A percentile compares a stretch with the other conserved stretches of the same genome.
phyloP scores from a whole-genome alignment of 2,888 invertebrate species.

The Erebia ligea region DNA sequence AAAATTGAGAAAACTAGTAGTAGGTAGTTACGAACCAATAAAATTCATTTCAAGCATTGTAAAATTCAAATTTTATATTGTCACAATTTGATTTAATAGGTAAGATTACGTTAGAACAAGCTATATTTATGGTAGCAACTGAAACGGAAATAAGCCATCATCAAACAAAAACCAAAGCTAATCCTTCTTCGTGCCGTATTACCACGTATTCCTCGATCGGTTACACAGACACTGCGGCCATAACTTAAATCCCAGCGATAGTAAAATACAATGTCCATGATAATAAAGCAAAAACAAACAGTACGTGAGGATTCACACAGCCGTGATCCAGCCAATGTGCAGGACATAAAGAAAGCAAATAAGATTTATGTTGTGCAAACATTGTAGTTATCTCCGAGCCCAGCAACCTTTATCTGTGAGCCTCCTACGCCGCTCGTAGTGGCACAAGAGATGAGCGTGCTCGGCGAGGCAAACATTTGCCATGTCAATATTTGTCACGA shows the following conservation, averaged over 20 bases:
- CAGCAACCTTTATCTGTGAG: constrained; percentile 58
- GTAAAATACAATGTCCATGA: constrained; percentile 39
- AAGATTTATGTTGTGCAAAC: constrained; percentile 76
- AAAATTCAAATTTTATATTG: neutral
- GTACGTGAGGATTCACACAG: constrained; percentile 67
- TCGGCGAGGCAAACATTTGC: constrained; percentile 72
- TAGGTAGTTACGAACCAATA: constrained; percentile 11
- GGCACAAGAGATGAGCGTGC: constrained; percentile 67
- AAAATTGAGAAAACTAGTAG: constrained; percentile 6
- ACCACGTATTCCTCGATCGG: constrained; percentile 19
- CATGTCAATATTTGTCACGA: constrained; percentile 74
- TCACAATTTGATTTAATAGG: neutral
- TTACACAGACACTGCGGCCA: constrained; percentile 12
- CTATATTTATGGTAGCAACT: constrained; percentile 5
- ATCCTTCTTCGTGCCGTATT: constrained; percentile 5
- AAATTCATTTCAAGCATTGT: too few species aligned
- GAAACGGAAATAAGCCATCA: constrained; percentile 19
- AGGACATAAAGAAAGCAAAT: constrained; percentile 72
- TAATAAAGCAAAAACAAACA: constrained; percentile 56
- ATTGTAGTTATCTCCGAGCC: constrained; percentile 62
- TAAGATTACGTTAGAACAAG: neutral
- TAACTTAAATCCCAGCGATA: constrained; percentile 24
- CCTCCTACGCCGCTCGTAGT: constrained; percentile 62
- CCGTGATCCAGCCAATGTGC: constrained; percentile 64
- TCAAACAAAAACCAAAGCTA: constrained; percentile 15